Percentiles rank a stretch among this genome's conserved stretches.
These are phyloP conservation scores for Picathartes gymnocephalus DNA, from an alignment of 2,113 vertebrate genomes.

Conservation along the genomic window DNA sequence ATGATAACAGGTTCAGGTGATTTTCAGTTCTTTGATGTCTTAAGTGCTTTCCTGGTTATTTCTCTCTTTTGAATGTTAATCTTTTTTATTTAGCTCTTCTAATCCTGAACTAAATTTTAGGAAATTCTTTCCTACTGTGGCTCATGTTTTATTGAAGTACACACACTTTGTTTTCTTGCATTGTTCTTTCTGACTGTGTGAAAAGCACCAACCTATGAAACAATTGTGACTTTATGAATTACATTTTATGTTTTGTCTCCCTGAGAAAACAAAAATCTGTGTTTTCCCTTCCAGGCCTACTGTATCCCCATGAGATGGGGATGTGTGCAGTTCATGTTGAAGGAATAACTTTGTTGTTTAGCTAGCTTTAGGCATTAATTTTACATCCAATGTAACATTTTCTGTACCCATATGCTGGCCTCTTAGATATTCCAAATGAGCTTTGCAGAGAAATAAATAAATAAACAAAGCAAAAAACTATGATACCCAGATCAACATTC, in stretches of 20 bases:
- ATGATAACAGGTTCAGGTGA: background rate
- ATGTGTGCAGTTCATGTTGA: background rate
- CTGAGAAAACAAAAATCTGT: background rate
- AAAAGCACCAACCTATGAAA: background rate
- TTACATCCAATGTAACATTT: background rate
- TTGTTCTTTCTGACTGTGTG: background rate
- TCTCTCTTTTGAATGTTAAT: background rate
- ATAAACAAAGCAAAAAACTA: background rate
- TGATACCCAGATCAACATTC: background rate
- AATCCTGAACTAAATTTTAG: background rate
- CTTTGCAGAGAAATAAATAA: background rate
- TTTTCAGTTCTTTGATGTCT: background rate
- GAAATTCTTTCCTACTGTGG: background rate
- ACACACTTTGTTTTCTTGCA: background rate
- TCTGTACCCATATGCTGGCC: background rate
- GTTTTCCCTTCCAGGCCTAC: background rate
- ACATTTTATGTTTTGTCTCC: background rate
- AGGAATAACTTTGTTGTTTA: background rate
- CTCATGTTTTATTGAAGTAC: background rate
- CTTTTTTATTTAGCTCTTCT: background rate
- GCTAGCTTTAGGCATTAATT: background rate
- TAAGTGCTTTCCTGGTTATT: background rate
- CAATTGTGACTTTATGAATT: background rate
- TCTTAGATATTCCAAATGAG: background rate
- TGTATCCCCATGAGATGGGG: background rate